Evolutionary conservation across 2,888 invertebrate species (phyloP).

Genomic region (Nemapogon koenigi): DNA sequence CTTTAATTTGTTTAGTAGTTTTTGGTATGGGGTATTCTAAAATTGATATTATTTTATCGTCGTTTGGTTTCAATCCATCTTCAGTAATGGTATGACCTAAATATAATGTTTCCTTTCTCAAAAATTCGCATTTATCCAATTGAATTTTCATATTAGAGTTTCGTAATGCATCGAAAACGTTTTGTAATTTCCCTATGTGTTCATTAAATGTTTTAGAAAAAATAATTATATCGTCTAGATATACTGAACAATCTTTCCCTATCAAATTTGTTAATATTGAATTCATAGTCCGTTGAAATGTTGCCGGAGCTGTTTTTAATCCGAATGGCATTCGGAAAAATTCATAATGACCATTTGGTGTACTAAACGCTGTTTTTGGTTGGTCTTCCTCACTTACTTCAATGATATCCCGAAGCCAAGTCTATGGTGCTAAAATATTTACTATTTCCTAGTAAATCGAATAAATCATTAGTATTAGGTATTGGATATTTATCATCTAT

Average conservation of each 20-base stretch:
- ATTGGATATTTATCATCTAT: conserved; percentile 27
- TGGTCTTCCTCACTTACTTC: conserved; percentile 21
- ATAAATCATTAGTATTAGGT: conserved; percentile 28
- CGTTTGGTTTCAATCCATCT: conserved; percentile 14
- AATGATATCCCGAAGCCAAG: conserved; percentile 32
- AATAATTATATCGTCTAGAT: conserved; percentile 29
- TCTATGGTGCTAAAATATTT: conserved; percentile 31
- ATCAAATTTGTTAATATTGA: conserved; percentile 26
- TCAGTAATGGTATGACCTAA: conserved; percentile 18
- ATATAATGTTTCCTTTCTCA: conserved; percentile 17
- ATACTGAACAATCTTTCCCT: conserved; percentile 25
- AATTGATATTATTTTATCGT: conserved; percentile 12
- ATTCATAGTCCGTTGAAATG: conserved; percentile 33
- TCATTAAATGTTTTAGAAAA: conserved; percentile 20
- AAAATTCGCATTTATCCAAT: conserved; percentile 19
- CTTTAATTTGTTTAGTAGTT: conserved; percentile 14
- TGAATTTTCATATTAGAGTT: conserved; percentile 18
- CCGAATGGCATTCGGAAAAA: conserved; percentile 30
- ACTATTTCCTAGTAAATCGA: conserved; percentile 28
- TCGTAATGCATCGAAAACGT: conserved; percentile 18
- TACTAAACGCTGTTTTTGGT: conserved; percentile 30
- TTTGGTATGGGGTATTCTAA: conserved; percentile 14
- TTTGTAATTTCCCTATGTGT: conserved; percentile 15
- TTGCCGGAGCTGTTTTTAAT: conserved; percentile 31
- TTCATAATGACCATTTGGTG: conserved; percentile 26